These are phyloP conservation scores for Plectropomus leopardus DNA, from an alignment of 2,113 vertebrate species.

Conservation along the genomic window DNA sequence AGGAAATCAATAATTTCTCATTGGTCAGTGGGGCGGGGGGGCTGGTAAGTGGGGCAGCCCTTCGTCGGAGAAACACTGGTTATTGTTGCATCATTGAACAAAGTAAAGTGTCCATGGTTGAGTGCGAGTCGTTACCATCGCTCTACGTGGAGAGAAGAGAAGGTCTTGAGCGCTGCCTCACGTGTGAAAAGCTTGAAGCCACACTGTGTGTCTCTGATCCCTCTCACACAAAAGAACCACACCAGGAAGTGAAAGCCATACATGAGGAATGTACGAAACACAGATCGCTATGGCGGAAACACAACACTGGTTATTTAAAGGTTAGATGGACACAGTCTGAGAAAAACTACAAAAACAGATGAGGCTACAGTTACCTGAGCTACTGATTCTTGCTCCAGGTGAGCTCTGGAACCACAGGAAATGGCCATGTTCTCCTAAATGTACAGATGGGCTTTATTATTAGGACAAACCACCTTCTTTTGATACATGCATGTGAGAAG, in stretches of 20 bases:
- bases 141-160: conserved; percentile 93
- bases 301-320: neutral
- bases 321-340: neutral
- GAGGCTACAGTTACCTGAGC: conserved; percentile 87
- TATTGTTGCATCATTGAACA: no score
- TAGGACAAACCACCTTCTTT: neutral
- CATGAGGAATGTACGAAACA: conserved; percentile 96
- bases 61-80: no score
- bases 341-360: neutral
- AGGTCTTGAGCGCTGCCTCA: conserved; percentile 91
- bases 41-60: no score
- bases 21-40: no score
- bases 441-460: conserved; percentile 3
- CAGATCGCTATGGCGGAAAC: conserved; percentile 88
- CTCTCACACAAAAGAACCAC: conserved; percentile 96
- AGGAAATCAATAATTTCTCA: no score
- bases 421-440: conserved; percentile 93
- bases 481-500: neutral
- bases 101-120: no score
- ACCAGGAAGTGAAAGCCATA: conserved; percentile 98
- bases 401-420: conserved; percentile 97
- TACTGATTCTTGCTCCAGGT: conserved; percentile 93
- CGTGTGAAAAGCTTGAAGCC: conserved; percentile 97
- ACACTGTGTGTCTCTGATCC: conserved; percentile 94
- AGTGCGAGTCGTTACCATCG: conserved; percentile 87